Percentiles rank a stretch among this genome's conserved stretches.
These are phyloP conservation scores for Apodemus sylvaticus DNA, from an alignment of 2,113 vertebrate genomes.

Conservation along the genomic window DNA sequence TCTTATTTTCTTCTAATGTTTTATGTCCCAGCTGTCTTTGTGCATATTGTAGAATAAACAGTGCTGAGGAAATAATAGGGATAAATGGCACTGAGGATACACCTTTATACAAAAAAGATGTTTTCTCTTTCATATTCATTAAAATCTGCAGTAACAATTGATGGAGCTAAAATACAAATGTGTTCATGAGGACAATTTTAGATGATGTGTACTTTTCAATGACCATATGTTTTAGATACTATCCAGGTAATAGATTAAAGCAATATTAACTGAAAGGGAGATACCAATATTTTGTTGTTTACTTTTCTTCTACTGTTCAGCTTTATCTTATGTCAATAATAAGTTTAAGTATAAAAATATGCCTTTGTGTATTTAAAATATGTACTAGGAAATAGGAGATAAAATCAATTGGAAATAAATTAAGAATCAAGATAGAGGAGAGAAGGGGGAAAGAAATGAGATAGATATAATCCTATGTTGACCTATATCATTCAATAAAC, in stretches of 20 bases:
- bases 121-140: constrained; percentile 12
- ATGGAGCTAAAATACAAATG: constrained; percentile 1
- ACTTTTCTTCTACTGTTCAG: neutral
- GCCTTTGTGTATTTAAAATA: neutral
- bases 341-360: neutral
- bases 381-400: neutral
- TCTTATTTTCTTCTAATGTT: neutral
- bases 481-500: neutral
- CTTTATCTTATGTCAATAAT: neutral
- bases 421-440: neutral
- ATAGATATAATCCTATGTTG: neutral
- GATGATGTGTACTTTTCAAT: neutral
- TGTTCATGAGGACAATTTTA: neutral
- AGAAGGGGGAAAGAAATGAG: neutral
- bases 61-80: neutral
- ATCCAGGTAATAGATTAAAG: neutral
- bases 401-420: neutral
- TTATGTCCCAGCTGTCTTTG: neutral
- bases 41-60: neutral
- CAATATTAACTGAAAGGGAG: neutral
- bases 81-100: neutral
- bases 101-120: neutral
- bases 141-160: neutral
- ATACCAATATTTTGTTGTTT: neutral
- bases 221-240: neutral